Percentiles rank a stretch among this genome's conserved stretches.
Evolutionary conservation across 2,113 vertebrate genomes (phyloP).

Genomic region (Eulemur rufifrons): DNA sequence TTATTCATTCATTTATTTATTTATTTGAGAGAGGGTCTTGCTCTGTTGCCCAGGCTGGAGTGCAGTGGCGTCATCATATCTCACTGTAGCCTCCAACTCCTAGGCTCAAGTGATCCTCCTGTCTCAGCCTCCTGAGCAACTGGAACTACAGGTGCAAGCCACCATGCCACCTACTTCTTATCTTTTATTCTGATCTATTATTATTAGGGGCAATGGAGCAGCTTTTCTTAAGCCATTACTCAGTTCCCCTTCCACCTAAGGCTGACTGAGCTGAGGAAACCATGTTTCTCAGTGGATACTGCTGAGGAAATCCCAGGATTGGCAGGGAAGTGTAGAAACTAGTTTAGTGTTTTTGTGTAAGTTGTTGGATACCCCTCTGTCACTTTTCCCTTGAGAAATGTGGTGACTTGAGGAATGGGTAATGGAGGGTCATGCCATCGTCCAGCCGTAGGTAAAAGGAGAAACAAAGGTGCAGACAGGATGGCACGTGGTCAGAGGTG

Average conservation of each 20-base stretch:
- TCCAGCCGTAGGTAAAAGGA: neutral
- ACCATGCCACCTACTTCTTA: too few species aligned
- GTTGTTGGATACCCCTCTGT: neutral
- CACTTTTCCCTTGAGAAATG: neutral
- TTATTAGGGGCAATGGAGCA: neutral
- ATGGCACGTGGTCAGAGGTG: neutral
- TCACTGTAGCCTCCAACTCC: too few species aligned
- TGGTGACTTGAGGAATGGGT: neutral
- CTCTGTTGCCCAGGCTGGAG: too few species aligned
- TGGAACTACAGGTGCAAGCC: too few species aligned
- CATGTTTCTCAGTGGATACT: neutral
- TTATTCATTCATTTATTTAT: neutral
- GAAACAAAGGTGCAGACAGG: neutral
- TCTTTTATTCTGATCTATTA: constrained; percentile 1
- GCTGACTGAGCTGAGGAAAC: neutral
- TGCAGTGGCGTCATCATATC: too few species aligned
- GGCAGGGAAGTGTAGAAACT: neutral
- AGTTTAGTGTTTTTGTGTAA: neutral
- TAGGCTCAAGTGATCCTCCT: too few species aligned
- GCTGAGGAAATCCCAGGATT: neutral
- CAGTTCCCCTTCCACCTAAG: neutral
- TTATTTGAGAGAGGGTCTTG: neutral
- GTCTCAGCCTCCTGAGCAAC: too few species aligned
- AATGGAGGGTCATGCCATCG: neutral
- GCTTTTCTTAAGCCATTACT: neutral